phyloP scores from a whole-genome alignment of 2,888 invertebrate species.

The Tipula unca region DNA sequence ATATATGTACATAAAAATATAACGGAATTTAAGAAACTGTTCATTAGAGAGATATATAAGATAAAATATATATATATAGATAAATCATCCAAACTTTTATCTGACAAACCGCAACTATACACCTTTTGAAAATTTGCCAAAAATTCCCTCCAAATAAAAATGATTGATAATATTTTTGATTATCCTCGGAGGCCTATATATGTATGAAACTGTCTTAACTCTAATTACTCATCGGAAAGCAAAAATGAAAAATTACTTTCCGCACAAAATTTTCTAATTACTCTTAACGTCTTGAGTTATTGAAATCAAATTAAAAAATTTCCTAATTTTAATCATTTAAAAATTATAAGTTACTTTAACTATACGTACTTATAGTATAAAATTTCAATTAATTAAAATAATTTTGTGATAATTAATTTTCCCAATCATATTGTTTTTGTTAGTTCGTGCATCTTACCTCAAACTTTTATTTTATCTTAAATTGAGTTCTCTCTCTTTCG shows the following conservation, averaged over 20 bases:
- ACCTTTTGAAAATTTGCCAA: neutral
- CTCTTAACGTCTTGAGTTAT: neutral
- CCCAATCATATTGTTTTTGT: neutral
- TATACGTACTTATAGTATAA: neutral
- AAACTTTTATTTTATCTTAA: neutral
- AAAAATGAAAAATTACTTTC: neutral
- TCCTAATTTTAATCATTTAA: neutral
- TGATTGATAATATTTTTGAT: neutral
- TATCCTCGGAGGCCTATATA: neutral
- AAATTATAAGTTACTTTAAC: neutral
- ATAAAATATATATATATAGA: neutral
- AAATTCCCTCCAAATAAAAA: neutral
- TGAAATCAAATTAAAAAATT: neutral
- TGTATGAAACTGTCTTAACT: neutral
- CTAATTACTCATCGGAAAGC: neutral
- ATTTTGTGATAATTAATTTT: neutral
- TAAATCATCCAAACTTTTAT: neutral
- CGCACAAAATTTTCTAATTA: neutral
- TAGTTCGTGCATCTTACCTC: neutral
- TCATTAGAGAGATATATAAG: neutral
- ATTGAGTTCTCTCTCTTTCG: neutral
- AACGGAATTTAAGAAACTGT: neutral
- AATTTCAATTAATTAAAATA: neutral
- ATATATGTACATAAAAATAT: neutral
- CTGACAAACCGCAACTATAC: neutral